Base-by-base conservation (phyloP, 2,888 invertebrate species). In the Leptura quadrifasciata region DNA sequence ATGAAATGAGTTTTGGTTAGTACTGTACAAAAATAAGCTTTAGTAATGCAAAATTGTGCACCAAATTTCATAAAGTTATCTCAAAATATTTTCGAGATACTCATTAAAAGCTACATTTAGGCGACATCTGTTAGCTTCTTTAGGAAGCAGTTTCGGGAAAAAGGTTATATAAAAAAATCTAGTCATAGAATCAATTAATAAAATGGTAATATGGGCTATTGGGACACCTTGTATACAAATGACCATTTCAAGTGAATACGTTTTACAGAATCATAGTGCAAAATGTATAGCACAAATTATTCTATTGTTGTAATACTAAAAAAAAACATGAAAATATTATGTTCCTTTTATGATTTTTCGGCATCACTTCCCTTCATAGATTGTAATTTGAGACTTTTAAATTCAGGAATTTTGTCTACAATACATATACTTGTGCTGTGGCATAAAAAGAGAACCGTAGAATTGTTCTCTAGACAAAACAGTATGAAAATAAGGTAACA, bases 391-490 rank as follows among this genome's bases (percentile, higher is more conserved):
- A 68, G 68, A 68, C 12, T 27, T 31, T 68, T 68, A 68, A 68
- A 68, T 68, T 52, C 68, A 57, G 68, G 57, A 68, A 68, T 68
- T 67, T 68, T 31, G 68, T 68, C 54, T 54, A 68, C 68, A 68
- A 68, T 55, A 68, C 68, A 64, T 63, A 55, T 68, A 64, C 47
- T 68, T 68, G 57, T 17, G 31, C 17, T 27, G 35, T 54, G 54
- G 57, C 54, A 65, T 61, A 68, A 68, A 57, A 68, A 57, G 57
- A 35, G 58, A 71, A 72, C 21, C 52, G 15, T 35, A 31, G 82
- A 79, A 83, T 85, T 83, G 84, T 84, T 81, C 78, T 76, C 79
- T 81, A 84, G 83, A 85, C 85, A 84, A 84, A 85, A 84, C 85
- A 82, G 81, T 79, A 80, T 78, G 79, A 81, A 81, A 83, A 79